Evolutionary conservation across 2,113 vertebrate species (phyloP), one percentile per base, ranked within the genome.

Genomic region (Tachuris rubrigastra): DNA sequence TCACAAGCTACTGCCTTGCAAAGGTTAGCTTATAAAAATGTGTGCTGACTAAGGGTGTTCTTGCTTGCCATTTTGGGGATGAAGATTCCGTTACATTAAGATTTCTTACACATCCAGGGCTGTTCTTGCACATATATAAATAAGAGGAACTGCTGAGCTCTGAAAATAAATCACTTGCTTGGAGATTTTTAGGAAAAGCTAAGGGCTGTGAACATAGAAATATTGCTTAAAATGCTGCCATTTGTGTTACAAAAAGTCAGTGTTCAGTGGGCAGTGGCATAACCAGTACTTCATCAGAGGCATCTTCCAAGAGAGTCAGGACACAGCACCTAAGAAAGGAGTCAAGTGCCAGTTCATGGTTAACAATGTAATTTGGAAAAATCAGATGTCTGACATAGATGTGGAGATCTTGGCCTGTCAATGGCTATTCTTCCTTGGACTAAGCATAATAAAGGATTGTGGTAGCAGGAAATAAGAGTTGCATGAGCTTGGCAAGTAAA

Each of bases 1-100:
- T 92, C 75, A 75, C 53, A 76, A 80, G 46, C 46, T 63, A 79
- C 74, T 91, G 74, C 66, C 87, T 93, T 72, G 23, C 20, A n/a
- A 93, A 90, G 52, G 49, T 80, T 85, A 67, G 33, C 49, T 86
- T 90, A 85, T 60, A 60, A 91, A 94, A 95, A 85, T 39, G 41
- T 41, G 8, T 56, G 53, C 87, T 96, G 78, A 82, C 25, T 84
- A 87, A 59, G 37, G 42, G 23, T 50, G 73, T 37, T 83, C 35
- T 80, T 89, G 79, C 31, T 39, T 86, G 67, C 39, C 63, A 77
- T 83, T 93, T 85, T 27, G 82, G 30, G 55, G 60, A 16, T 66
- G 82, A 80, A 80, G 59, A 73, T 39, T 88, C 2, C 0, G 33
- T 83, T 73, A 39, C 65, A 69, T 86, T 46, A 88, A 77, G 67